A percentile compares a stretch with the other conserved stretches of the same genome.
phyloP scores from a whole-genome alignment of 1,140 invertebrate species.

The Drosophila kepulauana region DNA sequence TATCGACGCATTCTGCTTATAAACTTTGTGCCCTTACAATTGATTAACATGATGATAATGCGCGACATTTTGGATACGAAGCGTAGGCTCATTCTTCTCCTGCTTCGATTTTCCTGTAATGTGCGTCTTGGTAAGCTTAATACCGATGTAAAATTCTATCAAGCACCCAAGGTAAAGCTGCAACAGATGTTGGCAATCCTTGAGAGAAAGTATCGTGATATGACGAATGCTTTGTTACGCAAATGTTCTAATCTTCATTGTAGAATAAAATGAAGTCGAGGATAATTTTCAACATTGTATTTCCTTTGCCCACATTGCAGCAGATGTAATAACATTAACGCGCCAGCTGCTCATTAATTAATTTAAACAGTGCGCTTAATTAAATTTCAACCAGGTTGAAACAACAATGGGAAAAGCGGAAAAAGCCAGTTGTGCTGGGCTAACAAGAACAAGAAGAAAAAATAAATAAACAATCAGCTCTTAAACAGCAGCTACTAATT shows the following conservation, averaged over 20 bases:
- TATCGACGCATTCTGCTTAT: not conserved
- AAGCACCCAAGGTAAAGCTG: not conserved
- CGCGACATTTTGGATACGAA: not conserved
- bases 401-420: slow-evolving; percentile 14
- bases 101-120: not conserved
- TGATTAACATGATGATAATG: not conserved
- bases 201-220: not conserved
- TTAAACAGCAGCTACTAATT: slow-evolving; percentile 65
- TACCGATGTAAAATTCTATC: not conserved
- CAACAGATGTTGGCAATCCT: not conserved
- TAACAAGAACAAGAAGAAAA: not conserved
- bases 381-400: slow-evolving; percentile 47
- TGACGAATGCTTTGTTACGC: not conserved
- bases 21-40: not conserved
- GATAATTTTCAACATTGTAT: not conserved
- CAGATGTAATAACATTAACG: slow-evolving; percentile 15
- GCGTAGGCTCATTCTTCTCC: not conserved
- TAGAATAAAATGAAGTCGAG: not conserved
- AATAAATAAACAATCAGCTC: slow-evolving; percentile 61
- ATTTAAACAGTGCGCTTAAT: slow-evolving; percentile 42
- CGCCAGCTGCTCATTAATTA: slow-evolving; percentile 16
- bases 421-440: slow-evolving; percentile 7
- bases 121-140: not conserved
- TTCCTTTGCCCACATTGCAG: not conserved
- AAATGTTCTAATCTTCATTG: not conserved